A percentile compares a stretch with the other conserved stretches of the same genome.
phyloP scores from a whole-genome alignment of 2,113 vertebrate genomes.

The Gadus macrocephalus region DNA sequence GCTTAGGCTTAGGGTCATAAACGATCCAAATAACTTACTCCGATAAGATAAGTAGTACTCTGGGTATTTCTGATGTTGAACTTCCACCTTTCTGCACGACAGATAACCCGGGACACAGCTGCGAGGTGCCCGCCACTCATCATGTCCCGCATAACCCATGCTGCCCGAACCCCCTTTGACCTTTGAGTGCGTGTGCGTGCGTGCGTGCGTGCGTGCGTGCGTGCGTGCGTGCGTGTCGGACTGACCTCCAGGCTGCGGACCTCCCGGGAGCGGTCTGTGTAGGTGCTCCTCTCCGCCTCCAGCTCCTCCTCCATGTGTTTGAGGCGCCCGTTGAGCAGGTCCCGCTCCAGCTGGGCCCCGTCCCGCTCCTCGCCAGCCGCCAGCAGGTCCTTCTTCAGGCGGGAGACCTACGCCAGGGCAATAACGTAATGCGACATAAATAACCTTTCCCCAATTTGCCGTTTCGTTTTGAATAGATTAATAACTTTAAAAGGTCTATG shows the following conservation, averaged over 20 bases:
- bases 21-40: no score
- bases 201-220: no score
- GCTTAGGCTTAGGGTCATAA: no score
- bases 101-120: no score
- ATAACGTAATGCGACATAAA: not conserved
- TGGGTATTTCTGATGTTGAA: no score
- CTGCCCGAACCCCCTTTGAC: no score
- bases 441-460: not conserved
- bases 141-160: no score
- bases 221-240: no score
- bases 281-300: constrained; percentile 75
- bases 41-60: no score
- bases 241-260: constrained; percentile 50
- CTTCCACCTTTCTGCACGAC: no score
- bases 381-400: constrained; percentile 84
- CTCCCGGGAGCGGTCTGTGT: constrained; percentile 81
- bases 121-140: no score
- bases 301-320: constrained; percentile 81
- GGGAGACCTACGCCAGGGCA: constrained; percentile 66
- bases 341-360: constrained; percentile 77
- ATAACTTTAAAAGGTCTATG: not conserved
- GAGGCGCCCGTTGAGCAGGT: constrained; percentile 82
- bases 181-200: no score
- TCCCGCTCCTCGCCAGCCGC: constrained; percentile 80
- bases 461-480: not conserved